A percentile compares a stretch with the other conserved stretches of the same genome.
Conservation (phyloP, 2,888 invertebrate species). For the Polymixis lichenea region DNA sequence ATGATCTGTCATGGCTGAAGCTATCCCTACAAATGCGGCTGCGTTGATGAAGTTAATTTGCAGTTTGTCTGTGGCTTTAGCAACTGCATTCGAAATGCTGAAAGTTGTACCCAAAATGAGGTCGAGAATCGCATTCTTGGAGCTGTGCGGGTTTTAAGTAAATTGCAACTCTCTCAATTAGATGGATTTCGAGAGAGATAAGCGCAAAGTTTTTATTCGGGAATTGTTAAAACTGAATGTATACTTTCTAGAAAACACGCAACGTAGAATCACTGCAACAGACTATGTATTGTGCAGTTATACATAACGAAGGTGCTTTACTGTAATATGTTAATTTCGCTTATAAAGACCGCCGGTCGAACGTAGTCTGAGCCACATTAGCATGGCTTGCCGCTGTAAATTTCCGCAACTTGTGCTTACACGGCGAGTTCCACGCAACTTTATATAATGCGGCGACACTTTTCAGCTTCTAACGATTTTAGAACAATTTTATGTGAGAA, state of each 20-base stretch:
- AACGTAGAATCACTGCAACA: neutral
- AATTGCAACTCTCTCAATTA: conserved; percentile 35
- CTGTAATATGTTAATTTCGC: conserved; percentile 43
- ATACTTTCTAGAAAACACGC: conserved; percentile 5
- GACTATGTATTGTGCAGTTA: conserved; percentile 20
- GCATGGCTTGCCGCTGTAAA: conserved; percentile 24
- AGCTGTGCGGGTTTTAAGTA: conserved; percentile 26
- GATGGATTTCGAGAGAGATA: neutral
- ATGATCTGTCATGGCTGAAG: conserved; percentile 14
- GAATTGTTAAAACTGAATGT: neutral
- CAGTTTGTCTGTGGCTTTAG: conserved; percentile 25
- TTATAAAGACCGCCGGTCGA: conserved; percentile 10
- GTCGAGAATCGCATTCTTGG: conserved; percentile 23
- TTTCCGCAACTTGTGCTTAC: conserved; percentile 29
- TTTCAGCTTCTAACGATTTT: conserved; percentile 26
- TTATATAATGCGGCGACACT: conserved; percentile 33
- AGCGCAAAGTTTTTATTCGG: conserved; percentile 15
- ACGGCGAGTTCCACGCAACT: conserved; percentile 29
- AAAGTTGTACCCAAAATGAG: conserved; percentile 37
- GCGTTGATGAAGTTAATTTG: conserved; percentile 40
- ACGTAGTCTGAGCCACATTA: conserved; percentile 39
- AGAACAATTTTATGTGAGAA: conserved; percentile 20
- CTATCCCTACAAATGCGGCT: conserved; percentile 8
- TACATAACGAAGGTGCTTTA: conserved; percentile 26
- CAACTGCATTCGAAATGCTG: conserved; percentile 6